Base-by-base conservation (phyloP, 1,140 invertebrate genomes). In the Heliothis virescens region DNA sequence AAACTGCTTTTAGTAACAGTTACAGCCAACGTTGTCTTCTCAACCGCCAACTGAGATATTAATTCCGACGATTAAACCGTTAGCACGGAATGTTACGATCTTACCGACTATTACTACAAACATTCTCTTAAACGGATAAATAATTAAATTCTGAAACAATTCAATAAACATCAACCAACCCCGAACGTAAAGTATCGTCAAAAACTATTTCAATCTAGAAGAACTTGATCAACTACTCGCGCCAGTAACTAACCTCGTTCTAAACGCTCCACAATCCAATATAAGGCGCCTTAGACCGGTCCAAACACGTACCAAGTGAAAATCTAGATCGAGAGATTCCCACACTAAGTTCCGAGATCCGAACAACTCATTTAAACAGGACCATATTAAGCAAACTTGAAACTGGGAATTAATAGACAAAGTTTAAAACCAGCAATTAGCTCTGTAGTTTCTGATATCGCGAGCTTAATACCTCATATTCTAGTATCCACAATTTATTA, bases 251-350 rank as follows among this genome's bases (percentile, higher is more conserved):
- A 4, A 15, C n/a, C 48, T 34, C 21, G 15, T 55, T 72, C 69
- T 71, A 72, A 72, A 72, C 29, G 52, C 50, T 34, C 52, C 69
- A 72, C 69, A 41, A 72, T 57, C 69, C 69, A 72, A 72, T 72
- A 79, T 74, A 79, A 74, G 50, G 74, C 60, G 34, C 16, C 26
- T 50, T 12, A 57, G 26, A 76, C 79, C 79, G 71, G 72, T 75
- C 48, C 52, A 21, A 55, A 57, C 60, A 75, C 21, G 71, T 75
- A 71, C 63, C 53, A 69, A 63, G 34, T 74, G 63, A 72, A 80
- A 76, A 75, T 77, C 73, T 62, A 63, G 55, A 71, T 74, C n/a
- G 53, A 74, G 79, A 79, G 65, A 72, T 79, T 79, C 79, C 79
- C 79, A 79, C 72, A 67, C 75, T 73, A 34, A 65, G 48, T 55